phyloP scores from a whole-genome alignment of 2,797 vertebrate species.

The Anabas testudineus region DNA sequence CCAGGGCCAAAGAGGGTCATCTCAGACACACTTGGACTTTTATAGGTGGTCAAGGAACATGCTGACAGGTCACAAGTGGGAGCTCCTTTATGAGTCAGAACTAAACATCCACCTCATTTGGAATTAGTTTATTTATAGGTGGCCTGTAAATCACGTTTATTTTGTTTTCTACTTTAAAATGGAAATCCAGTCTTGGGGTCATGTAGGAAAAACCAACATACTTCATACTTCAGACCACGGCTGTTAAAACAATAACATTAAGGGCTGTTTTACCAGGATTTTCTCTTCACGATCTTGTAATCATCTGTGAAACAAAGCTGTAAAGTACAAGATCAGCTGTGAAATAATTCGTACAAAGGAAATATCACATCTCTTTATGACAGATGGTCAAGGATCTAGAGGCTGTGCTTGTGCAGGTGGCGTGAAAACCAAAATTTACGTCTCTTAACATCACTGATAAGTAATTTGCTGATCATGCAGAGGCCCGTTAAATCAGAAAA shows the following conservation, averaged over 20 bases:
- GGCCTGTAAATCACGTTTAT: conserved; percentile 85
- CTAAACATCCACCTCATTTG: conserved; percentile 81
- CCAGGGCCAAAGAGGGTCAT: conserved; percentile 79
- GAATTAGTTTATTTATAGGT: conserved; percentile 84
- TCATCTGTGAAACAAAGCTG: conserved; percentile 69
- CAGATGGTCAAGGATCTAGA: conserved; percentile 17
- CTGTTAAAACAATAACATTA: conserved; percentile 48
- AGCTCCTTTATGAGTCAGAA: conserved; percentile 81
- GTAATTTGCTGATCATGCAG: conserved; percentile 45
- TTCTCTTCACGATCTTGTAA: conserved; percentile 58
- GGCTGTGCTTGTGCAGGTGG: conserved; percentile 25
- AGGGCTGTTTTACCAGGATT: conserved; percentile 55
- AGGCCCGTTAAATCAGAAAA: conserved; percentile 29
- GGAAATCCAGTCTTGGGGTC: conserved; percentile 59
- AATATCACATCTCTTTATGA: conserved; percentile 37
- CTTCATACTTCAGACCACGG: conserved; percentile 39
- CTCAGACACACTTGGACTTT: conserved; percentile 80
- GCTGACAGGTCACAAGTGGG: conserved; percentile 83
- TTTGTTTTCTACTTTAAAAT: conserved; percentile 75
- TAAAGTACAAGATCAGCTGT: conserved; percentile 60
- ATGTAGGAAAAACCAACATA: conserved; percentile 51
- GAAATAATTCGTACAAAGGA: conserved; percentile 49
- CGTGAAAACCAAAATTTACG: neutral
- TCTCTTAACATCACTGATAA: conserved; percentile 16
- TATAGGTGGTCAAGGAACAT: conserved; percentile 83